These are phyloP conservation scores for Drosophila leonis DNA, from an alignment of 2,888 invertebrate species.

Conservation along the genomic window DNA sequence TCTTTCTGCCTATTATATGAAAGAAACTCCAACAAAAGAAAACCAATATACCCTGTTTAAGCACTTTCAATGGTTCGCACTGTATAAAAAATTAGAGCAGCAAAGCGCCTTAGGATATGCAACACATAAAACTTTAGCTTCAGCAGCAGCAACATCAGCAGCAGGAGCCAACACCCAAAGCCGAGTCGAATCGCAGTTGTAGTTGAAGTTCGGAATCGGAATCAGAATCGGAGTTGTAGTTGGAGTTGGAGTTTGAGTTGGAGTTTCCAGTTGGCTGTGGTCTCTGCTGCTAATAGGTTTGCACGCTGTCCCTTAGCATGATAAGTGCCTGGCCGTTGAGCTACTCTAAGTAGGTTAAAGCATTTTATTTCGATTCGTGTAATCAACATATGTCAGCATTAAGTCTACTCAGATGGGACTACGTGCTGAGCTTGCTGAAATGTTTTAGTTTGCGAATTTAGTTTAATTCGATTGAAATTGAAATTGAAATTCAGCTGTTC, in stretches of 20 bases:
- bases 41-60: not conserved
- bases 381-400: not conserved
- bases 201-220: not conserved
- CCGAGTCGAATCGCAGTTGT: not conserved
- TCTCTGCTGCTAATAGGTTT: constrained; percentile 22
- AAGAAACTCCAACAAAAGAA: not conserved
- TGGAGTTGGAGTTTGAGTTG: not conserved
- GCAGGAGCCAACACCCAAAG: constrained; percentile 10
- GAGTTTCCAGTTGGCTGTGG: constrained; percentile 9
- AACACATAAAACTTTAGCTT: constrained; percentile 71
- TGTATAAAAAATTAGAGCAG: constrained; percentile 68
- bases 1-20: not conserved
- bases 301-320: constrained; percentile 13
- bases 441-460: not conserved
- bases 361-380: not conserved
- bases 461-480: not conserved
- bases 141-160: constrained; percentile 11
- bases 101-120: constrained; percentile 73
- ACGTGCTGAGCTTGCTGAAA: not conserved
- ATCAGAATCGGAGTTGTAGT: no score
- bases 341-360: not conserved
- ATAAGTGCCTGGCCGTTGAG: constrained; percentile 15
- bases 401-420: not conserved
- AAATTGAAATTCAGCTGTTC: not conserved
- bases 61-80: not conserved